These are phyloP conservation scores for Synergus laeviventris DNA, from an alignment of 2,888 invertebrate species.

Conservation along the genomic window DNA sequence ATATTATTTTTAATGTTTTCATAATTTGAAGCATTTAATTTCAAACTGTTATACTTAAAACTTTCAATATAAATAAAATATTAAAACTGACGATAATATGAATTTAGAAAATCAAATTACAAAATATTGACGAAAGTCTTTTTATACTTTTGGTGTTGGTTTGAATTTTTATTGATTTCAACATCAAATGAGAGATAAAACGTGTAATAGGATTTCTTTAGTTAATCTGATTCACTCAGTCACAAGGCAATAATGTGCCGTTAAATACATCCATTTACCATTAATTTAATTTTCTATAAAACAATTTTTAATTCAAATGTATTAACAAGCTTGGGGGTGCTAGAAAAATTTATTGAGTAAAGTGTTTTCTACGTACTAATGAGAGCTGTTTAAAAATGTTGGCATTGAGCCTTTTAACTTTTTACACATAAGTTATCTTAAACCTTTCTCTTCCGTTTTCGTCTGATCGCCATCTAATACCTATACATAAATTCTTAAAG, in stretches of 20 bases:
- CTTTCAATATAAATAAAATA: no score
- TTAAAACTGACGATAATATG: not conserved
- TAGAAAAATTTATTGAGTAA: no score
- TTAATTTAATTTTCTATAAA: not conserved
- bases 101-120: not conserved
- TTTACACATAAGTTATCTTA: not conserved
- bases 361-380: not conserved
- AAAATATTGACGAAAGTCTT: not conserved
- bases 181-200: conserved; percentile 12
- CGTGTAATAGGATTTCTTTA: conserved; percentile 13
- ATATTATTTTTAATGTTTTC: no score
- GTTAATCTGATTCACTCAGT: conserved; percentile 20
- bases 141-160: not conserved
- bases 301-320: not conserved
- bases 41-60: no score
- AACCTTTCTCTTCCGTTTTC: not conserved
- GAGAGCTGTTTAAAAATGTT: not conserved
- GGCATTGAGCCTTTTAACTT: not conserved
- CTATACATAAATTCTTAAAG: not conserved
- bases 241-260: conserved; percentile 6
- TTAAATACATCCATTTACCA: not conserved
- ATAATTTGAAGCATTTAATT: no score
- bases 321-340: no score
- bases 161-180: conserved; percentile 22
- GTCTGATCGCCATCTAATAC: not conserved